A percentile compares a stretch with the other conserved stretches of the same genome.
phyloP scores from a whole-genome alignment of 2,797 vertebrate genomes.

The Petrocephalus schoutedeni region DNA sequence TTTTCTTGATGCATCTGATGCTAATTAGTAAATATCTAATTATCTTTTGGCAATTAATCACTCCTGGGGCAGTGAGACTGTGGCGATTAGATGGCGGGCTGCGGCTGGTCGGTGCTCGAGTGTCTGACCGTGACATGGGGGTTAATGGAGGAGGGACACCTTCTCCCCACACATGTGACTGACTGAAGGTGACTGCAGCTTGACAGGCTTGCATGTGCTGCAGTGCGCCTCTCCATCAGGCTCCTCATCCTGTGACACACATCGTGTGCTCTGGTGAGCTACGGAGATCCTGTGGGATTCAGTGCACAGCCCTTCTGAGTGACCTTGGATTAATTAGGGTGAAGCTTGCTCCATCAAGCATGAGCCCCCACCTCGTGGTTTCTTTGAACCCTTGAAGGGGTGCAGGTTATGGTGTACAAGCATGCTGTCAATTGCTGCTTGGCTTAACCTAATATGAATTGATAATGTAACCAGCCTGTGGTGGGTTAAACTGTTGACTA shows the following conservation, averaged over 20 bases:
- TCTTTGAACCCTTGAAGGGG: background rate
- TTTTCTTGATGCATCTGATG: constrained; percentile 74
- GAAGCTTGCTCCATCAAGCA: background rate
- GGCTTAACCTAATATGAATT: background rate
- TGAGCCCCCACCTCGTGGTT: background rate
- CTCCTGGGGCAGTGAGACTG: constrained; percentile 65
- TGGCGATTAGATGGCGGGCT: constrained; percentile 60
- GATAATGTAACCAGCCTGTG: background rate
- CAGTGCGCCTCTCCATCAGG: background rate
- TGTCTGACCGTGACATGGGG: background rate
- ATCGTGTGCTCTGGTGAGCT: background rate
- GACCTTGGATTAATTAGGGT: background rate
- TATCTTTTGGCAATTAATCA: constrained; percentile 87
- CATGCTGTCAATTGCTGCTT: background rate
- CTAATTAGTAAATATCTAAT: constrained; percentile 93
- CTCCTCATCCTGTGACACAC: background rate
- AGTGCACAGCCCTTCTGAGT: background rate
- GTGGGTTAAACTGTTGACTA: background rate
- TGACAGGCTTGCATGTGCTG: background rate
- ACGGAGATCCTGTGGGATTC: background rate
- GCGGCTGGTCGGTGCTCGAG: background rate
- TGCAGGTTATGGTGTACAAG: background rate
- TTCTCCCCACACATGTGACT: background rate
- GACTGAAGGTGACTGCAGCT: background rate
- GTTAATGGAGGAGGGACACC: background rate